Conservation (phyloP, 2,113 vertebrate genomes). For the Shinisaurus crocodilurus region DNA sequence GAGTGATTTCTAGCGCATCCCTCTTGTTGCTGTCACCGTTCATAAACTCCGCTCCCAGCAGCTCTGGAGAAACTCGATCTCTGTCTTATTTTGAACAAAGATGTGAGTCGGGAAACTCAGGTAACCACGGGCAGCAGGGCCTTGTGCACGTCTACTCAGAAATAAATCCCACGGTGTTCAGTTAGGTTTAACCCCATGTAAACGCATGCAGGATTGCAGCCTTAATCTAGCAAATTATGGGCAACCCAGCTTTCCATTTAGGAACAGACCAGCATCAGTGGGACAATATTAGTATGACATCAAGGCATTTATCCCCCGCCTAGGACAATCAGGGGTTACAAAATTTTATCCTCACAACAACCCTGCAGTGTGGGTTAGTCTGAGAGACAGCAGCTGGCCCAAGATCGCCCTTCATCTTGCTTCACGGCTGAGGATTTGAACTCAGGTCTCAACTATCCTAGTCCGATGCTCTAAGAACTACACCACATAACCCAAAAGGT, state of each 20-base stretch:
- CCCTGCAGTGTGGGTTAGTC: no score
- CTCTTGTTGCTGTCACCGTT: conserved; percentile 37
- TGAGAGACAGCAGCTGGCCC: no score
- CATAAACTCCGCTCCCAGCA: conserved; percentile 37
- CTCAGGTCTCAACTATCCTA: no score
- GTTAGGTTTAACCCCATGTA: background rate
- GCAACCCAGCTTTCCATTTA: background rate
- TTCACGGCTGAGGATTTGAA: no score
- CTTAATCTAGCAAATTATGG: background rate
- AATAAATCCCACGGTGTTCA: background rate
- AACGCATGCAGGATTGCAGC: no score
- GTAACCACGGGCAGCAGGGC: background rate
- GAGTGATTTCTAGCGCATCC: conserved; percentile 52
- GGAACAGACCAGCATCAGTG: background rate
- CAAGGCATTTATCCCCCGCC: background rate
- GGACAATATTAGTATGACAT: background rate
- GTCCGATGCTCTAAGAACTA: no score
- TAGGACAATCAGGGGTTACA: background rate
- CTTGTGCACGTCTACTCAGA: background rate
- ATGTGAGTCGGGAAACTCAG: rapidly evolving
- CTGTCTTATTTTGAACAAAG: background rate
- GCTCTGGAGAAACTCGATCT: conserved; percentile 2
- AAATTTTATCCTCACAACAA: no score
- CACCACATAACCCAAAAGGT: no score
- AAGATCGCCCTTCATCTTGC: no score